Evolutionary conservation across 2,888 invertebrate species (phyloP), one percentile per base, ranked within the genome.

Genomic region (Sphecodes monilicornis): DNA sequence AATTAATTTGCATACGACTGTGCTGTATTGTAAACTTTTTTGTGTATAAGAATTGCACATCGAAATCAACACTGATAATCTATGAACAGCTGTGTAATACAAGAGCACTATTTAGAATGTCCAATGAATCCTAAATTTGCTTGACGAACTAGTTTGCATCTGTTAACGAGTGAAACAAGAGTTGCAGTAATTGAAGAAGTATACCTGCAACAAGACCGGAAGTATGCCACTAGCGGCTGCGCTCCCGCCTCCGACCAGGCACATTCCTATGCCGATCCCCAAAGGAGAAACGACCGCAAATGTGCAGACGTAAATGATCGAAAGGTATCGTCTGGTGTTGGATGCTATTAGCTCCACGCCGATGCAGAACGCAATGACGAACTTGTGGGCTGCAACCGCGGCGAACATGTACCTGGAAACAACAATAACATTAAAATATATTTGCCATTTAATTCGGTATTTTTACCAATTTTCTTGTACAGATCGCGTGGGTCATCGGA

Each of bases 331-430:
- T 89, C 96, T 96, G 0, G 97, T 97, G 69, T 96, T 96, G 1
- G 97, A 96, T 41, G 97, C 96, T 69, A 98, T 96, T 71, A 98
- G 95, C 93, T 98, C 98, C 60, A 98, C 97, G 5, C 98, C 98
- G 77, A 98, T 97, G 93, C 98, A 98, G 94, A 98, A 98, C 0
- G 98, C 98, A 85, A 98, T 97, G 39, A 98, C 98, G 71, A 98
- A 95, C 94, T 98, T 98, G 94, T 98, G 98, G 0, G 97, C 97
- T 0, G 97, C 96, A 1, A 98, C 97, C 0, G 98, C 98, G 6
- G 96, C 97, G 92, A 98, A 97, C 97, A 98, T 97, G 94, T 98
- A 98, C 96, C 96, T 96, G 92, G 1, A 94, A 93, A 5, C 22
- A 68, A 5, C 22, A 16, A n/a, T 11, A 39, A 39, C 22, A 4